Evolutionary conservation across 2,888 invertebrate genomes (phyloP).

Genomic region (Omphaloscelis lunosa): DNA sequence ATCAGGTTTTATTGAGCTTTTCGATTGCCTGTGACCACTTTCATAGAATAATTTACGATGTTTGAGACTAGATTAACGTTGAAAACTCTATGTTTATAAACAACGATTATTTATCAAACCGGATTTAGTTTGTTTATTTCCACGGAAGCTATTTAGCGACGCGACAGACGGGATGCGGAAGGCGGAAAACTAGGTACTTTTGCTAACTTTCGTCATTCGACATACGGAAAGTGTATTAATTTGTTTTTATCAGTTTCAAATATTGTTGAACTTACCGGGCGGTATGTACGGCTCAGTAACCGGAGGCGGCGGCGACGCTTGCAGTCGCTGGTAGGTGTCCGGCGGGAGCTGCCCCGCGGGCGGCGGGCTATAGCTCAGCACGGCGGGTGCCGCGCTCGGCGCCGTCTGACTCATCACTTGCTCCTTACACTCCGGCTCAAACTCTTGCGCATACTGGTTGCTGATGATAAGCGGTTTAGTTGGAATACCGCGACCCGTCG

Average conservation of each 20-base stretch:
- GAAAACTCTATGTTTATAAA: conserved; percentile 7
- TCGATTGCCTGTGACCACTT: conserved; percentile 50
- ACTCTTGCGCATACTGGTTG: conserved; percentile 88
- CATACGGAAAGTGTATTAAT: conserved; percentile 13
- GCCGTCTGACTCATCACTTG: conserved; percentile 58
- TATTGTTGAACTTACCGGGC: conserved; percentile 77
- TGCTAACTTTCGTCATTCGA: background rate
- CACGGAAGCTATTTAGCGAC: conserved; percentile 5
- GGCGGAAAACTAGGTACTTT: background rate
- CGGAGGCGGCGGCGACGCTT: conserved; percentile 83
- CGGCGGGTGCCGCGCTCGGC: conserved; percentile 63
- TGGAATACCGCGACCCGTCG: conserved; percentile 84
- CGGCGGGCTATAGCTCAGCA: conserved; percentile 73
- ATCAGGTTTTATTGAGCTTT: conserved; percentile 53
- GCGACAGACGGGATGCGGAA: conserved; percentile 3
- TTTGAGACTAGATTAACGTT: conserved; percentile 8
- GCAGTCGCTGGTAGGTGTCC: conserved; percentile 80
- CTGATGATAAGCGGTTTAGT: conserved; percentile 86
- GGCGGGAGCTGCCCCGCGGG: conserved; percentile 73
- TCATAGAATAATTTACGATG: conserved; percentile 51
- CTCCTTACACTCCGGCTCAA: conserved; percentile 85
- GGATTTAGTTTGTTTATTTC: conserved; percentile 1
- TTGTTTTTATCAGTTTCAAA: background rate
- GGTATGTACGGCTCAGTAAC: conserved; percentile 85
- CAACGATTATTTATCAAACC: background rate